A percentile compares a stretch with the other conserved stretches of the same genome.
phyloP scores from a whole-genome alignment of 2,888 invertebrate species.

The Lydus trimaculatus region DNA sequence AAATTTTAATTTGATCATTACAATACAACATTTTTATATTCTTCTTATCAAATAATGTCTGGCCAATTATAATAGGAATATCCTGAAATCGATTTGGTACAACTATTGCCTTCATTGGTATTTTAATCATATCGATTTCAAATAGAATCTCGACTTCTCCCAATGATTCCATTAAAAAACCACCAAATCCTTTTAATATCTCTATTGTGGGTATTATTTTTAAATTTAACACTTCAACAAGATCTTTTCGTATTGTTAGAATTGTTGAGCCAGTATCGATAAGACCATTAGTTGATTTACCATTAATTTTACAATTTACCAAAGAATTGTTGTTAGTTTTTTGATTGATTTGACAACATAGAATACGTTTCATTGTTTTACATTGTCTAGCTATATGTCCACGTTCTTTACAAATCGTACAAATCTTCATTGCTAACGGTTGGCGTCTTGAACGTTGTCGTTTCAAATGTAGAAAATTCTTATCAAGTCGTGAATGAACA shows the following conservation, averaged over 20 bases:
- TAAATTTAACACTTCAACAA: slow-evolving; percentile 2
- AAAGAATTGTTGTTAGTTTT: neutral
- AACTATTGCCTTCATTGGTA: slow-evolving; percentile 8
- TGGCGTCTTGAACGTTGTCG: slow-evolving; percentile 8
- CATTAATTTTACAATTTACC: slow-evolving; percentile 18
- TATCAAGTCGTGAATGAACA: slow-evolving; percentile 27
- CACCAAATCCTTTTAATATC: slow-evolving; percentile 14
- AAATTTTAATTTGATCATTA: slow-evolving; percentile 9
- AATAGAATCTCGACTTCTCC: slow-evolving; percentile 17
- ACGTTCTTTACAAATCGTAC: slow-evolving; percentile 18
- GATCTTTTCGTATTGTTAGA: slow-evolving; percentile 13
- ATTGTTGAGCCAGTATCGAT: slow-evolving; percentile 26
- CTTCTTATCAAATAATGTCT: slow-evolving; percentile 17
- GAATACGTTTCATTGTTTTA: slow-evolving; percentile 7
- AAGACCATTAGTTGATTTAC: slow-evolving; percentile 4
- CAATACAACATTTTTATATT: neutral
- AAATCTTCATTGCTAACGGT: slow-evolving; percentile 21
- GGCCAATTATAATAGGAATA: slow-evolving; percentile 26
- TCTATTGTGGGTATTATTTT: neutral
- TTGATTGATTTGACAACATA: neutral
- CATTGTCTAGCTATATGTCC: slow-evolving; percentile 27
- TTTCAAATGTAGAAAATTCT: slow-evolving; percentile 16
- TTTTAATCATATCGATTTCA: slow-evolving; percentile 20
- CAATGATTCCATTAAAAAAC: slow-evolving; percentile 6
- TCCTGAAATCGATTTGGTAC: slow-evolving; percentile 23